Percentiles rank a stretch among this genome's conserved stretches.
phyloP scores from a whole-genome alignment of 2,797 vertebrate species.

The Myripristis jacobus region DNA sequence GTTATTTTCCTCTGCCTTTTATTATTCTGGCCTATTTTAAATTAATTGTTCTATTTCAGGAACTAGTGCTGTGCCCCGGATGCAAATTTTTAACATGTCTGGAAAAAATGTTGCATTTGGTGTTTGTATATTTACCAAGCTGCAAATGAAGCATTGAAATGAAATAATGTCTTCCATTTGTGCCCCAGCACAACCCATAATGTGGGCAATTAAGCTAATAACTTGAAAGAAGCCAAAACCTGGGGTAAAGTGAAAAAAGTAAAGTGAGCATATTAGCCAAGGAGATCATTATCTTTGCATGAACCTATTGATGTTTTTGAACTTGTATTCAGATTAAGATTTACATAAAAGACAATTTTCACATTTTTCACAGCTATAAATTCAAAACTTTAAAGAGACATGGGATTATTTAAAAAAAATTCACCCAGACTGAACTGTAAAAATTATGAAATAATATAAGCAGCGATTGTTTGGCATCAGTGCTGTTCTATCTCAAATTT shows the following conservation, averaged over 20 bases:
- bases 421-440: not conserved
- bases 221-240: slow-evolving; percentile 56
- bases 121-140: slow-evolving; percentile 77
- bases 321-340: not conserved
- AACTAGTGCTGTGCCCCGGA: slow-evolving; percentile 20
- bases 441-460: slow-evolving; percentile 5
- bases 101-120: slow-evolving; percentile 63
- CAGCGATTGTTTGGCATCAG: slow-evolving; percentile 22
- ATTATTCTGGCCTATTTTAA: not conserved
- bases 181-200: slow-evolving; percentile 60
- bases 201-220: slow-evolving; percentile 73
- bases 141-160: slow-evolving; percentile 78
- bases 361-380: not conserved
- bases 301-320: slow-evolving; percentile 20
- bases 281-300: slow-evolving; percentile 34
- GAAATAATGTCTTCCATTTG: slow-evolving; percentile 77
- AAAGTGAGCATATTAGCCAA: slow-evolving; percentile 26
- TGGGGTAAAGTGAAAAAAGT: not conserved
- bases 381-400: slow-evolving; percentile 4
- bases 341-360: not conserved
- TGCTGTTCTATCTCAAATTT: slow-evolving; percentile 23
- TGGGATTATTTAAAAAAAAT: slow-evolving; percentile 16
- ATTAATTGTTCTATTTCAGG: not conserved
- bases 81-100: slow-evolving; percentile 48
- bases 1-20: not conserved